Percentiles rank a stretch among this genome's conserved stretches.
phyloP scores from a whole-genome alignment of 2,888 invertebrate species.

The Taphrorychus bicolor region DNA sequence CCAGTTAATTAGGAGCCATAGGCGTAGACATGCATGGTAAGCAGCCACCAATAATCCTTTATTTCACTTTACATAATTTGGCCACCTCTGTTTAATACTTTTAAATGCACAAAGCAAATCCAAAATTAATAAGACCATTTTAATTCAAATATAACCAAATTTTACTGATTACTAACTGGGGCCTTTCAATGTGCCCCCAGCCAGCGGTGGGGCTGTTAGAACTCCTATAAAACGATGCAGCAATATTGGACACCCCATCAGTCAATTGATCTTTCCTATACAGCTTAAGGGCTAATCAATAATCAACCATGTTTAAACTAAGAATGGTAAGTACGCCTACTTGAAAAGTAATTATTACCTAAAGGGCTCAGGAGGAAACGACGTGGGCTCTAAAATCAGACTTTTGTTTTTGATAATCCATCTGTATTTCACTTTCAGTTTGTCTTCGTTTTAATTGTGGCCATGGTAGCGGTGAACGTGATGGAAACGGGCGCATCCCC shows the following conservation, averaged over 20 bases:
- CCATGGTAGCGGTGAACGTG: conserved; percentile 23
- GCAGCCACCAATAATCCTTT: too few species aligned
- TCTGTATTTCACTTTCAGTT: conserved; percentile 11
- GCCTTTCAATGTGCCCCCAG: not conserved
- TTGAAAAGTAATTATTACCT: too few species aligned
- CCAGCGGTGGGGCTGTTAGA: not conserved
- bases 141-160: conserved; percentile 13
- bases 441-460: conserved; percentile 16
- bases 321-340: conserved; percentile 28
- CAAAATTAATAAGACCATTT: not conserved
- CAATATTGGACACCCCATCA: not conserved
- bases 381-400: too few species aligned
- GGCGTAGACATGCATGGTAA: not conserved
- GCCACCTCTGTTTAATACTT: not conserved
- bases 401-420: not conserved
- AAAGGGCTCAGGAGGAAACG: too few species aligned
- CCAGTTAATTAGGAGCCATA: conserved; percentile 1
- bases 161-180: not conserved
- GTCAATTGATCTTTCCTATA: not conserved
- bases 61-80: too few species aligned
- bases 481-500: conserved; percentile 18
- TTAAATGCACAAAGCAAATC: not conserved
- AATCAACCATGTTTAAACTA: conserved; percentile 26
- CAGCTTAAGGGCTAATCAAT: not conserved
- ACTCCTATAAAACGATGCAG: not conserved